phyloP scores from a whole-genome alignment of 2,888 invertebrate genomes.

The Opisthograptis luteolata region DNA sequence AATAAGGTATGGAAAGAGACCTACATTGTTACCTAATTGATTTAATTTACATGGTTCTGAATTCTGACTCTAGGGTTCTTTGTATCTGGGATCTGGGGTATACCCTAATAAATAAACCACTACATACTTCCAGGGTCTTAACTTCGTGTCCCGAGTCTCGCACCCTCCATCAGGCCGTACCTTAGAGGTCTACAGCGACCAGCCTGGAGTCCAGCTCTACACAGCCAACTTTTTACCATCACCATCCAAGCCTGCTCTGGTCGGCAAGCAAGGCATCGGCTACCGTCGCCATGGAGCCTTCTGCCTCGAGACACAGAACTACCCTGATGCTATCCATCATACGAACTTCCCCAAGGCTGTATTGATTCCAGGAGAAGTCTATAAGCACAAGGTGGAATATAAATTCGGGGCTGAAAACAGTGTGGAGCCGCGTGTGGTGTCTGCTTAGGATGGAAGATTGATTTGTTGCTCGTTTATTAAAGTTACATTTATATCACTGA shows the following conservation, averaged over 20 bases:
- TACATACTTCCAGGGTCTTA: slow-evolving; percentile 55
- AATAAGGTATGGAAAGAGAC: slow-evolving; percentile 61
- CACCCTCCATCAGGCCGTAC: slow-evolving; percentile 89
- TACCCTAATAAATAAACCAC: too few relatives aligned
- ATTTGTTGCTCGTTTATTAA: not conserved
- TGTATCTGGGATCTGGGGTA: not conserved
- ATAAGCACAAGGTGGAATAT: slow-evolving; percentile 88
- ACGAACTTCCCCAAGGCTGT: slow-evolving; percentile 89
- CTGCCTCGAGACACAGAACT: slow-evolving; percentile 96
- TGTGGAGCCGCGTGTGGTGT: slow-evolving; percentile 39
- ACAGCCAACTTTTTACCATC: slow-evolving; percentile 90
- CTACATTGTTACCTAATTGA: too few relatives aligned
- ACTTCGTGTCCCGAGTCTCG: slow-evolving; percentile 77
- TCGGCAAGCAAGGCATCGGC: slow-evolving; percentile 65
- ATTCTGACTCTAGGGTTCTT: not conserved
- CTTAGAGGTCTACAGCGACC: slow-evolving; percentile 91
- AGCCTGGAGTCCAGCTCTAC: slow-evolving; percentile 96
- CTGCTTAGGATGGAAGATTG: slow-evolving; percentile 21
- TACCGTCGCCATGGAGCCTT: slow-evolving; percentile 90
- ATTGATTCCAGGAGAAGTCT: slow-evolving; percentile 87
- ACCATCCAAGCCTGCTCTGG: slow-evolving; percentile 58
- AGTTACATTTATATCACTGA: too few relatives aligned
- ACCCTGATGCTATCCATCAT: slow-evolving; percentile 94
- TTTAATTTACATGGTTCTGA: not conserved
- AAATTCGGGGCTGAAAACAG: slow-evolving; percentile 83